phyloP scores from a whole-genome alignment of 2,888 invertebrate genomes.

The Hedychridium roseum region DNA sequence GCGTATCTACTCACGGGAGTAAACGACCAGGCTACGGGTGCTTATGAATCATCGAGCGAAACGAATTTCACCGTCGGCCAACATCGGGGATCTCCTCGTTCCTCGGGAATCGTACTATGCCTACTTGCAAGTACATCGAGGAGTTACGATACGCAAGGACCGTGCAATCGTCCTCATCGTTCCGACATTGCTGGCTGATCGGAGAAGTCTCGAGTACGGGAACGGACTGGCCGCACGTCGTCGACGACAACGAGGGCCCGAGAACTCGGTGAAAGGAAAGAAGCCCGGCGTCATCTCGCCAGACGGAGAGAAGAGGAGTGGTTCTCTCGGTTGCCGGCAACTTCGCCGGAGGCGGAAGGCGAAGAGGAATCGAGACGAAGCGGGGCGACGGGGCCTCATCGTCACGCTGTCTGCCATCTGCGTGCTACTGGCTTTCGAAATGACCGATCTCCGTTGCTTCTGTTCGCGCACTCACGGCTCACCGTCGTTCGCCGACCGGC shows the following conservation, averaged over 20 bases:
- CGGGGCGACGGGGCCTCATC: slow-evolving; percentile 39
- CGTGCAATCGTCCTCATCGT: too few species aligned
- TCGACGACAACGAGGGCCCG: too few species aligned
- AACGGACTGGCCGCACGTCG: neutral
- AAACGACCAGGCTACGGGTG: slow-evolving; percentile 24
- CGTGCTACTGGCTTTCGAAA: slow-evolving; percentile 32
- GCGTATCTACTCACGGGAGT: slow-evolving; percentile 22
- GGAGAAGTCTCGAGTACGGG: too few species aligned
- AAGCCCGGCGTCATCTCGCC: too few species aligned
- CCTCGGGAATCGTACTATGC: too few species aligned
- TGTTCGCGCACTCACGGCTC: too few species aligned
- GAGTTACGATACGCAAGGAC: too few species aligned
- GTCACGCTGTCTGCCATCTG: slow-evolving; percentile 51
- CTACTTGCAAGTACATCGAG: too few species aligned
- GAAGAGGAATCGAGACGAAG: slow-evolving; percentile 9
- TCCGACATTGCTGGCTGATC: too few species aligned
- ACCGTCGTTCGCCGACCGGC: too few species aligned
- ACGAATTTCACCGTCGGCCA: slow-evolving; percentile 27
- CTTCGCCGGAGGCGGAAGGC: neutral
- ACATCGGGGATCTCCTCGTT: too few species aligned
- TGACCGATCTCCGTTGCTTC: slow-evolving; percentile 22
- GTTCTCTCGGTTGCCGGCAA: neutral
- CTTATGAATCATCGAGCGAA: slow-evolving; percentile 35
- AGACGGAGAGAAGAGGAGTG: neutral
- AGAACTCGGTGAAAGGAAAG: too few species aligned